Evolutionary conservation across 2,113 vertebrate species (phyloP), one percentile per base, ranked within the genome.

Genomic region (Cochlearius cochlearius): DNA sequence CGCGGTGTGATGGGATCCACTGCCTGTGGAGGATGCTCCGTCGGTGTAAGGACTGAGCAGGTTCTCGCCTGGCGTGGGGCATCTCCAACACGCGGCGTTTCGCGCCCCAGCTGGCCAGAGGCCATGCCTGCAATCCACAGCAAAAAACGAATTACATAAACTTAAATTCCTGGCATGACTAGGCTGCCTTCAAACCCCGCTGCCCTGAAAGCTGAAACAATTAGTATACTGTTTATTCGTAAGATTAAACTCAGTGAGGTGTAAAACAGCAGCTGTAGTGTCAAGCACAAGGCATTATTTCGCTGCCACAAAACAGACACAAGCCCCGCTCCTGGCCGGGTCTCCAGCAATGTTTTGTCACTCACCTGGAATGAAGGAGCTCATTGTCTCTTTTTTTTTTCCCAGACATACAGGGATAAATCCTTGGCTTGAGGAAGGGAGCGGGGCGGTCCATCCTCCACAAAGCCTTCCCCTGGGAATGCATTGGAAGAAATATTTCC

Each of bases 121-220:
- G 92, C 39, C 53, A 20, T 34, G 47, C 30, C 66, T 84, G 23
- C 89, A 75, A 97, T 82, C 87, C 67, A 49, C 76, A 81, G 76
- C 60, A 75, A 88, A 81, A 36, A 60, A 43, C 38, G 16, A 90
- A 95, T 97, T 95, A 79, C 83, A 95, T 91, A 75, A 92, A 96
- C 90, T 86, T 85, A 47, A 96, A 97, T 97, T 95, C 95, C 89
- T 94, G 87, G 93, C 93, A 69, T 97, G 96, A 88, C 90, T 77
- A 47, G 69, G 79, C 86, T 68, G 79, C 91, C 80, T 92, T 27
- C 92, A 79, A 97, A 82, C 62, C 78, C 30, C 17, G 15, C 78
- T 94, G 96, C 75, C 64, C 90, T 67, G 64, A 60, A 77, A 96
- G 47, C 95, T 72, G 75, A 95, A 96, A 96, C 92, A 97, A 97